A percentile compares a stretch with the other conserved stretches of the same genome.
Evolutionary conservation across 1,140 invertebrate genomes (phyloP).

Genomic region (Conus betulinus): DNA sequence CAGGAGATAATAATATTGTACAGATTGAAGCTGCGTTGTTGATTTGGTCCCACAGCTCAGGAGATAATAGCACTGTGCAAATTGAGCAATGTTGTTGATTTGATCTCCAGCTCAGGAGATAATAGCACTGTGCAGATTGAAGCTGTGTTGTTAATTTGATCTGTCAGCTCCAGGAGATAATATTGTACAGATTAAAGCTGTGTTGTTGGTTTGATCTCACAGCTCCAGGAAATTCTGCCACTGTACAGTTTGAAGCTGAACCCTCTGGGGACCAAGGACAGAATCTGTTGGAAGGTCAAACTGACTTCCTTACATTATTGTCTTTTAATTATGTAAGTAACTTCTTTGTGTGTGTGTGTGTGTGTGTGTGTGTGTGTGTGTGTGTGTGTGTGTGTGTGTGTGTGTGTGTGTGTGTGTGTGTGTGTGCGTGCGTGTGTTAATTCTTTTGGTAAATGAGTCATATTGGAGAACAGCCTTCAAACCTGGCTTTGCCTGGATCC

Average conservation of each 20-base stretch:
- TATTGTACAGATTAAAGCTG: not conserved
- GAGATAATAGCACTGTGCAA: too few relatives aligned
- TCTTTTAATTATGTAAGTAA: constrained; percentile 12
- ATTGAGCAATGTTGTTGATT: too few relatives aligned
- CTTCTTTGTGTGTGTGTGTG: not conserved
- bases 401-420: too few relatives aligned
- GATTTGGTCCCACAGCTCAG: too few relatives aligned
- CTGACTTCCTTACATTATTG: not conserved
- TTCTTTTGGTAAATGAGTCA: constrained; percentile 12
- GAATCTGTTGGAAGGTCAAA: not conserved
- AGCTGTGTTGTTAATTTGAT: too few relatives aligned
- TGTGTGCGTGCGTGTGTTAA: not conserved
- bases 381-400: too few relatives aligned
- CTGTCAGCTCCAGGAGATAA: too few relatives aligned
- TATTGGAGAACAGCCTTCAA: too few relatives aligned
- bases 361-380: too few relatives aligned
- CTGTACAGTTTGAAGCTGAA: constrained; percentile 24
- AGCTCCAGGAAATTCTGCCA: not conserved
- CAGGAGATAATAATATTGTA: not conserved
- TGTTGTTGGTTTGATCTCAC: constrained; percentile 9
- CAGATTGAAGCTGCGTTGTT: constrained; percentile 21
- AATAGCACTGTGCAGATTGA: too few relatives aligned
- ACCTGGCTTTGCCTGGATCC: too few relatives aligned
- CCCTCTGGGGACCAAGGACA: constrained; percentile 19
- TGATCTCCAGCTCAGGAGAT: too few relatives aligned